Percentiles rank a stretch among this genome's conserved stretches.
Evolutionary conservation across 2,888 invertebrate genomes (phyloP).

Genomic region (Diarsia brunnea): DNA sequence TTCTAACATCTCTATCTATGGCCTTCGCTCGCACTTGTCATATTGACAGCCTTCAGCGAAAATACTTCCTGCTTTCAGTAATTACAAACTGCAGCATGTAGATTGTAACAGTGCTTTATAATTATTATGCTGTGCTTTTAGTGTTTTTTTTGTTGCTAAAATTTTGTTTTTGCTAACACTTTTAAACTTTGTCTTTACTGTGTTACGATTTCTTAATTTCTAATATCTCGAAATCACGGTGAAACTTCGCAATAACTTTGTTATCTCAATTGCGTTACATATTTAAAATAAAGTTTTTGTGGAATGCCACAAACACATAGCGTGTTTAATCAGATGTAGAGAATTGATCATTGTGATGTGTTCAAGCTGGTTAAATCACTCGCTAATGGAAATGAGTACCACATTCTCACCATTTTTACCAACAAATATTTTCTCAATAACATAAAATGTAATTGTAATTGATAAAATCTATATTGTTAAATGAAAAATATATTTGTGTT

Average conservation of each 20-base stretch:
- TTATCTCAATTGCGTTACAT: constrained; percentile 29
- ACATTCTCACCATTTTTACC: not conserved
- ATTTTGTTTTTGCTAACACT: not conserved
- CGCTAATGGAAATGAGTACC: not conserved
- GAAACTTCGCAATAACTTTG: constrained; percentile 26
- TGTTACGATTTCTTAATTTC: not conserved
- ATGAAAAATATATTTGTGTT: not conserved
- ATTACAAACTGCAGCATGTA: not conserved
- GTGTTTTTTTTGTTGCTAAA: not conserved
- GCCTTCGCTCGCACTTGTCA: constrained; percentile 29
- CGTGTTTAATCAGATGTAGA: not conserved
- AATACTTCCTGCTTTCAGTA: constrained; percentile 8
- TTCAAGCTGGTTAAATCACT: not conserved
- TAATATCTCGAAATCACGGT: not conserved
- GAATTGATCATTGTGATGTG: not conserved
- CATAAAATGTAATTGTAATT: not conserved
- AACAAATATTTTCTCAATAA: not conserved
- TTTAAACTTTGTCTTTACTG: not conserved
- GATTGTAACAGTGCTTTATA: not conserved
- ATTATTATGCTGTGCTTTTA: constrained; percentile 35
- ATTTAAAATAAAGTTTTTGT: not conserved
- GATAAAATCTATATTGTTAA: not conserved
- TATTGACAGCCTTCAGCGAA: constrained; percentile 42
- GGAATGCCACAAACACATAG: not conserved
- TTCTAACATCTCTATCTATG: constrained; percentile 14